These are phyloP conservation scores for Hypena proboscidalis DNA, from an alignment of 2,888 invertebrate genomes.

Conservation along the genomic window DNA sequence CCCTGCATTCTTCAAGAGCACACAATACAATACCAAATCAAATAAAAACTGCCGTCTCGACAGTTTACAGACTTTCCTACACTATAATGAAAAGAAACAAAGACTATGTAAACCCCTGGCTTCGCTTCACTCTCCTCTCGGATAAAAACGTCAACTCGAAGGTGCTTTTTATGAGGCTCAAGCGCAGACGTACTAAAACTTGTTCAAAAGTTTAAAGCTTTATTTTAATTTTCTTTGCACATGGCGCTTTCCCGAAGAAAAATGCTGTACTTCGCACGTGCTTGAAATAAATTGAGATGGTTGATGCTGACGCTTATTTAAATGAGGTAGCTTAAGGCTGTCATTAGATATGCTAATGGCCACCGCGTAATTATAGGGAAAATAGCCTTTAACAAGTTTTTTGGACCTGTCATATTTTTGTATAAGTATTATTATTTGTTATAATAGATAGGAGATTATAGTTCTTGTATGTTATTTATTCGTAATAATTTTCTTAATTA, in stretches of 20 bases:
- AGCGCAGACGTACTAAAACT: constrained; percentile 74
- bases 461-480: too few species aligned
- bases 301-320: constrained; percentile 53
- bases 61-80: constrained; percentile 27
- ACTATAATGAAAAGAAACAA: constrained; percentile 59
- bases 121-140: constrained; percentile 44
- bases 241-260: constrained; percentile 59
- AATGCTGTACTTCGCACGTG: constrained; percentile 69
- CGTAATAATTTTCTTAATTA: too few species aligned
- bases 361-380: constrained; percentile 35
- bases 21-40: constrained; percentile 21
- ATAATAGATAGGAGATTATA: too few species aligned
- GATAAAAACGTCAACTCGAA: constrained; percentile 65
- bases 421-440: too few species aligned
- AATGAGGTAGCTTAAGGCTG: constrained; percentile 47
- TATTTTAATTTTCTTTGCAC: constrained; percentile 80
- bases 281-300: constrained; percentile 65
- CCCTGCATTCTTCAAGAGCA: constrained; percentile 6
- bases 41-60: constrained; percentile 32
- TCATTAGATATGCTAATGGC: too few species aligned
- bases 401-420: too few species aligned
- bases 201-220: constrained; percentile 76
- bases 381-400: too few species aligned
- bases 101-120: constrained; percentile 45
- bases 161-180: constrained; percentile 67